Percentiles rank a stretch among this genome's conserved stretches.
phyloP scores from a whole-genome alignment of 2,888 invertebrate genomes.

The Drosophila picticornis region DNA sequence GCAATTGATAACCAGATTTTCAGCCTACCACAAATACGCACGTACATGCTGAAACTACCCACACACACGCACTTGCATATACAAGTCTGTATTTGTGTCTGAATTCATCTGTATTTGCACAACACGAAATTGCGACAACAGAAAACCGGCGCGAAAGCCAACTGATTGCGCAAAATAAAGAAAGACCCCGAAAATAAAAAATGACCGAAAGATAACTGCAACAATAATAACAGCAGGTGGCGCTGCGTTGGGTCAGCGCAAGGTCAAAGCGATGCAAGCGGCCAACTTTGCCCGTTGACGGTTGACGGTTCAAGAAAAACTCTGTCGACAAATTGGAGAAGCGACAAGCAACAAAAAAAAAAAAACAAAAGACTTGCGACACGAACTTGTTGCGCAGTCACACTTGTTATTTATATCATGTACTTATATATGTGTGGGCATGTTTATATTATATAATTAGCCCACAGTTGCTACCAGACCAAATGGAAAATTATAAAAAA shows the following conservation, averaged over 20 bases:
- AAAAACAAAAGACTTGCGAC: conserved; percentile 65
- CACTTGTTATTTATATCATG: conserved; percentile 57
- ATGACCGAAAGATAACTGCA: conserved; percentile 27
- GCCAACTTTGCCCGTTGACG: conserved; percentile 29
- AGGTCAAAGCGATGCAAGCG: conserved; percentile 55
- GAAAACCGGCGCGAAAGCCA: conserved; percentile 49
- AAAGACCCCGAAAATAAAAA: conserved; percentile 24
- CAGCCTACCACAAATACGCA: conserved; percentile 21
- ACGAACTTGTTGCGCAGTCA: conserved; percentile 62
- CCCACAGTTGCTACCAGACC: conserved; percentile 16
- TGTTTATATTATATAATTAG: conserved; percentile 35
- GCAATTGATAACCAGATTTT: conserved; percentile 49
- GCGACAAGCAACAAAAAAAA: conserved; percentile 45
- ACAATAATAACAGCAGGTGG: conserved; percentile 30
- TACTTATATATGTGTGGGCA: conserved; percentile 22
- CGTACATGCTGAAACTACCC: neutral
- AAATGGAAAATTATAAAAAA: conserved; percentile 27
- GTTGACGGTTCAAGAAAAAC: conserved; percentile 49
- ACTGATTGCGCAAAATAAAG: conserved; percentile 48
- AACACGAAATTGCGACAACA: conserved; percentile 42
- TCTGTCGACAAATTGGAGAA: conserved; percentile 12
- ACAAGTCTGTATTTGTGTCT: conserved; percentile 1
- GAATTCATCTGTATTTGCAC: conserved; percentile 43
- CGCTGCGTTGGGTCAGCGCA: conserved; percentile 37
- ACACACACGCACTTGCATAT: neutral